These are phyloP conservation scores for Seira musarum DNA, from an alignment of 2,888 invertebrate genomes.

Conservation along the genomic window DNA sequence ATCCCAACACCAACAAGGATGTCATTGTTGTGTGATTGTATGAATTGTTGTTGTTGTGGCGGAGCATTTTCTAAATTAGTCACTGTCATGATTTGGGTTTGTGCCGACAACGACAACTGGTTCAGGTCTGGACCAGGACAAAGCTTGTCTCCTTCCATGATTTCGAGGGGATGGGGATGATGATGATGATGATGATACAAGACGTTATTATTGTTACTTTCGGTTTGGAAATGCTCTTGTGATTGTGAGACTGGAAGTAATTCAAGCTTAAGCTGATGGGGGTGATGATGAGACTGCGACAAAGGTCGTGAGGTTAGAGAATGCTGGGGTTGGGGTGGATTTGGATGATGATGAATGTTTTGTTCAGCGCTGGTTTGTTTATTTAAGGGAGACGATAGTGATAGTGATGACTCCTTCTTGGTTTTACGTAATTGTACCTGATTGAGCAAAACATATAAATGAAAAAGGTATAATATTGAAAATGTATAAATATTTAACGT, in stretches of 20 bases:
- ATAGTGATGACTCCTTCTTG: constrained; percentile 38
- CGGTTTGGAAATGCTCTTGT: constrained; percentile 22
- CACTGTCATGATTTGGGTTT: constrained; percentile 26
- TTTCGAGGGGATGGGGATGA: too few relatives aligned
- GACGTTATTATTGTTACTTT: background rate
- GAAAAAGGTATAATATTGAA: too few relatives aligned
- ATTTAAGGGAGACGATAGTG: constrained; percentile 18
- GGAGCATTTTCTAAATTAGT: constrained; percentile 44
- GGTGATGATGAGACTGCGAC: constrained; percentile 36
- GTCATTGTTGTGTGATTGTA: constrained; percentile 23
- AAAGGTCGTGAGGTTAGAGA: constrained; percentile 39
- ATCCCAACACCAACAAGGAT: constrained; percentile 35
- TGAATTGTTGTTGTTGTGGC: background rate
- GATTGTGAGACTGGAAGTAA: too few relatives aligned
- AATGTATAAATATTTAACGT: too few relatives aligned
- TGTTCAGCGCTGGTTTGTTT: constrained; percentile 24
- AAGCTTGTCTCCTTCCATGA: background rate
- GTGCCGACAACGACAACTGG: background rate
- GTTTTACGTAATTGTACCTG: constrained; percentile 34
- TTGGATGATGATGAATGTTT: too few relatives aligned
- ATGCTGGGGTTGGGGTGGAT: too few relatives aligned
- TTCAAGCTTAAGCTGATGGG: too few relatives aligned
- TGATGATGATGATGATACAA: constrained; percentile 18
- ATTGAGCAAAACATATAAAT: too few relatives aligned
- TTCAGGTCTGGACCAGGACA: background rate